Evolutionary conservation across 1,140 invertebrate species (phyloP), one percentile per base, ranked within the genome.

Genomic region (Acromyrmex charruanus): DNA sequence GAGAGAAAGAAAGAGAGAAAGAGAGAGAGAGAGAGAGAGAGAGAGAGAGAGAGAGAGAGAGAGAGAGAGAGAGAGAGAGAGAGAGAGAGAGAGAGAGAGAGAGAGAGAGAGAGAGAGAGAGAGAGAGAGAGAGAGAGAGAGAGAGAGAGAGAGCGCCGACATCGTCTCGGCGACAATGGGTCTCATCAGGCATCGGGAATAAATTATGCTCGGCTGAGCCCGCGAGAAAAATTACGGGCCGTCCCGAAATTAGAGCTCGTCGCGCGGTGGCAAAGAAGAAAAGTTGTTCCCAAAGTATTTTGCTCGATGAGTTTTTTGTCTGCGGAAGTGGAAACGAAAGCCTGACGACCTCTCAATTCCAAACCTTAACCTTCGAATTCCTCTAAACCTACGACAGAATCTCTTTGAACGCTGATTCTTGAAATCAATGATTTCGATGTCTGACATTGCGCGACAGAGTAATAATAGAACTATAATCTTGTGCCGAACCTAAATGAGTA

Each of bases 131-230:
- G 28, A 31, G 28, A 31, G 28, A 31, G 28, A 31, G 28, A 31
- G 2, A 31, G 28, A 31, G 28, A 31, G 49, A 16, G 21, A 77
- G 82, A 84, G 74, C 86, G 91, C 89, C 87, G 25, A 35, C 80
- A 31, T 80, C 84, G 89, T 49, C 79, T 84, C 55, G 80, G 61
- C 51, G 81, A 94, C 94, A 94, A 95, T 94, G 90, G 92, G 75
- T 90, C 93, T 94, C 94, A 94, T 95, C 93, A 94, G 92, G 92
- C 89, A 94, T 95, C 86, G 91, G 87, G 94, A 94, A 94, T 94
- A 94, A 95, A 94, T 95, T 95, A 94, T 92, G 86, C 77, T 79
- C 58, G 66, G 72, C 77, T 81, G 79, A 80, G 75, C 81, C 63
- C 77, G 87, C 75, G 91, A 88, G 90, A 94, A 95, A 94, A 94